Base-by-base conservation (phyloP, 1,140 invertebrate species). In the Trypoxylus dichotomus region DNA sequence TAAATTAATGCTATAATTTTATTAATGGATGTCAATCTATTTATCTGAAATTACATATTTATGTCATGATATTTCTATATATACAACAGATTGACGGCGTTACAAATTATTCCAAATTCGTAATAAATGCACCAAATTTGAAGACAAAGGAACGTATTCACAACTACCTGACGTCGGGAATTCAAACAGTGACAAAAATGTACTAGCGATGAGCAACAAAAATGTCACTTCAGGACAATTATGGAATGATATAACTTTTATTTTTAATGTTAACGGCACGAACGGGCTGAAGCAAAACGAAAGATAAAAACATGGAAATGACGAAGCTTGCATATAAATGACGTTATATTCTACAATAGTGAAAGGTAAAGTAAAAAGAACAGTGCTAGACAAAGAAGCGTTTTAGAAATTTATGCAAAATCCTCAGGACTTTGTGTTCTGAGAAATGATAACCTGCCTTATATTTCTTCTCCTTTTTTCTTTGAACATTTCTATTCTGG, bases 361-460 rank as follows among this genome's bases (percentile, higher is more conserved):
- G 24, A 68, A 68, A 21, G 24, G 6, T 21, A 21, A 21, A 58
- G 1, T 2, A 68, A 68, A 68, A 24, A 24, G 8, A 68, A 29
- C 47, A 13, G 15, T 54, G 15, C 47, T n/a, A 37, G 29, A 41
- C 29, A 5, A 74, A 6, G 3, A 27, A 24, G 8, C 3, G 41
- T 37, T 24, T 74, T 74, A 74, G 72, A 74, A 74, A 74, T 13
- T 74, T 74, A 74, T 74, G 72, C 72, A 74, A 74, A 74, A 74
- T 19, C 72, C n/a, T 32, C 21, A 54, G 72, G 41, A 37, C 72
- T 37, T 43, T n/a, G 72, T 41, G 27, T 74, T 74, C 72, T 41
- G 3, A 27, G 72, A 74, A 74, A 74, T 5, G n/a, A 24, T 29
- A 74, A 74, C 72, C 72, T 37, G 19, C 32, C 29, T 43, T 41